Evolutionary conservation across 2,113 vertebrate genomes (phyloP).

Genomic region (Cyanistes caeruleus): DNA sequence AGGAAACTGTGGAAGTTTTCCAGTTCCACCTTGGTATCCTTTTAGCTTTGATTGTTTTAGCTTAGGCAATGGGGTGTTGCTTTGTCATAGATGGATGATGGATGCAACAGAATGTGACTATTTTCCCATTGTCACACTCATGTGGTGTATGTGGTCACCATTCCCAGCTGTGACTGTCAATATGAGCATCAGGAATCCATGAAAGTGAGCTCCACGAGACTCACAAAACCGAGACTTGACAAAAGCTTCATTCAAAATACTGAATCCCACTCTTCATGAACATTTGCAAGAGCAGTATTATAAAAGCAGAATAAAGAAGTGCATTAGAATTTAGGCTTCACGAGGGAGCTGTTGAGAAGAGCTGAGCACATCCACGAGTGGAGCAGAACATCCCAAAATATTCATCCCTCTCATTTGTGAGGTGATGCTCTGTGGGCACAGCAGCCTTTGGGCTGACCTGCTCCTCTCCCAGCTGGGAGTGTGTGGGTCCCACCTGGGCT

Average conservation of each 20-base stretch:
- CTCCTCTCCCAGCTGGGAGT: neutral
- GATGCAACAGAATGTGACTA: neutral
- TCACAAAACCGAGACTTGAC: neutral
- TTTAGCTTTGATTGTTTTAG: neutral
- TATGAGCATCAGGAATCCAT: neutral
- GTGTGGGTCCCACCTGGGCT: accelerated
- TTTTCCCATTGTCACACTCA: neutral
- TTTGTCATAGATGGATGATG: neutral
- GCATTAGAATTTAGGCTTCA: neutral
- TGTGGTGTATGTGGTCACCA: neutral
- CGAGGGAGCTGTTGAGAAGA: neutral
- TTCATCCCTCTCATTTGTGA: too few species aligned
- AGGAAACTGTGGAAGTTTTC: neutral
- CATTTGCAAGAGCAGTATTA: neutral
- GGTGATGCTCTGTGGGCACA: neutral
- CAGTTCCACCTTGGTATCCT: neutral
- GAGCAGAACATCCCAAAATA: neutral
- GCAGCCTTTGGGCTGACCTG: neutral
- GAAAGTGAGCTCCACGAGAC: neutral
- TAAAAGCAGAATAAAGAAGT: neutral
- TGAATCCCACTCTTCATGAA: neutral
- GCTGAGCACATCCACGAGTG: neutral
- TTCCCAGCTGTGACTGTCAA: neutral
- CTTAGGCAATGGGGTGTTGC: neutral
- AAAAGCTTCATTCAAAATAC: neutral